Conservation (phyloP, 2,888 invertebrate species). For the Agrochola lychnidis region DNA sequence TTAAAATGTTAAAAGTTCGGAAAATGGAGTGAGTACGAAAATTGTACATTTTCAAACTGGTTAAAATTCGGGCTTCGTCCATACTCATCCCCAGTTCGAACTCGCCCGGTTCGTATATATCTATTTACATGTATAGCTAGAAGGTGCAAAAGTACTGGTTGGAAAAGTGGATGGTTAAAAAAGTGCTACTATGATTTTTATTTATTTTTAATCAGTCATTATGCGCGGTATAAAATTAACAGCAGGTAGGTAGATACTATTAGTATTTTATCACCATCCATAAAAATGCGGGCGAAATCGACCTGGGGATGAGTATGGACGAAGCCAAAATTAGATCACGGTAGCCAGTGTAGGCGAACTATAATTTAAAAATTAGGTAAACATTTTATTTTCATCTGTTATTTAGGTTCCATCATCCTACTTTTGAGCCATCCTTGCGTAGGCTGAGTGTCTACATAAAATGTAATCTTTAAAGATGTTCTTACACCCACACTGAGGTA, state of each 20-base stretch:
- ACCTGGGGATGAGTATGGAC: too few relatives aligned
- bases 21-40: constrained; percentile 3
- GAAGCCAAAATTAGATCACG: neutral
- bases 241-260: too few relatives aligned
- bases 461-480: constrained; percentile 1
- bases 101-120: too few relatives aligned
- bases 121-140: too few relatives aligned
- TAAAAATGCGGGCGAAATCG: too few relatives aligned
- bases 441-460: neutral
- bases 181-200: too few relatives aligned
- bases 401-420: neutral
- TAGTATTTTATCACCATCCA: too few relatives aligned
- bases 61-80: neutral
- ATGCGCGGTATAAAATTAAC: too few relatives aligned
- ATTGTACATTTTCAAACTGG: neutral
- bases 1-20: constrained; percentile 35
- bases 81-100: too few relatives aligned
- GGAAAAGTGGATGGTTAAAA: too few relatives aligned
- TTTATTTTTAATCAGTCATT: too few relatives aligned
- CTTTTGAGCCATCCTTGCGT: neutral
- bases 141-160: too few relatives aligned
- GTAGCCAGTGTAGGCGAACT: neutral
- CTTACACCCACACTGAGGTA: neutral
- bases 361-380: constrained; percentile 1
- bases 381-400: constrained; percentile 9